Percentiles rank a stretch among this genome's conserved stretches.
Conservation (phyloP, 2,113 vertebrate genomes). For the mouse (Mus musculus) region DNA sequence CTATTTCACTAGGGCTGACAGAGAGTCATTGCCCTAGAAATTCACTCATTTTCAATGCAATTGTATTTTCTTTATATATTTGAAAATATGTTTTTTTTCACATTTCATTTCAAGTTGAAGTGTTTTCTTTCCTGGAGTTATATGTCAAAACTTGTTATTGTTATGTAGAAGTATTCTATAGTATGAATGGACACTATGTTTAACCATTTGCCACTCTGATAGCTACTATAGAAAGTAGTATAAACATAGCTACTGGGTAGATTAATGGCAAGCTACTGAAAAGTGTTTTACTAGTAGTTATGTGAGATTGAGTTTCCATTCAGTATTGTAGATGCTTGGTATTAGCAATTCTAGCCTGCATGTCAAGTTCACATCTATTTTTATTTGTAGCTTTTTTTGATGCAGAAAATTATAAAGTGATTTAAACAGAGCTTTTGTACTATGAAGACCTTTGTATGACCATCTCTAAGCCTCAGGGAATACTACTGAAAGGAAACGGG, state of each 20-base stretch:
- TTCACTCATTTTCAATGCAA: neutral
- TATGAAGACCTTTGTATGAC: neutral
- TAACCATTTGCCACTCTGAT: neutral
- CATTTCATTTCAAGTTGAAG: neutral
- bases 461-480: neutral
- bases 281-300: neutral
- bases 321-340: neutral
- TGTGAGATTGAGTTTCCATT: neutral
- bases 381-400: neutral
- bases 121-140: neutral
- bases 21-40: neutral
- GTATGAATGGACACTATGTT: no score
- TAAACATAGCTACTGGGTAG: neutral
- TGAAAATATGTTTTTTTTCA: neutral
- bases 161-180: neutral
- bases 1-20: neutral
- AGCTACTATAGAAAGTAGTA: neutral
- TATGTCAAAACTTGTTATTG: no score
- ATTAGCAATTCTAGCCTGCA: no score
- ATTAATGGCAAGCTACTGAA: neutral
- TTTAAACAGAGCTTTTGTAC: no score
- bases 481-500: no score
- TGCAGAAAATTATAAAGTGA: neutral
- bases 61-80: neutral
- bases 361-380: neutral